A percentile compares a stretch with the other conserved stretches of the same genome.
phyloP scores from a whole-genome alignment of 2,888 invertebrate genomes.

The Drosophila bunnanda region DNA sequence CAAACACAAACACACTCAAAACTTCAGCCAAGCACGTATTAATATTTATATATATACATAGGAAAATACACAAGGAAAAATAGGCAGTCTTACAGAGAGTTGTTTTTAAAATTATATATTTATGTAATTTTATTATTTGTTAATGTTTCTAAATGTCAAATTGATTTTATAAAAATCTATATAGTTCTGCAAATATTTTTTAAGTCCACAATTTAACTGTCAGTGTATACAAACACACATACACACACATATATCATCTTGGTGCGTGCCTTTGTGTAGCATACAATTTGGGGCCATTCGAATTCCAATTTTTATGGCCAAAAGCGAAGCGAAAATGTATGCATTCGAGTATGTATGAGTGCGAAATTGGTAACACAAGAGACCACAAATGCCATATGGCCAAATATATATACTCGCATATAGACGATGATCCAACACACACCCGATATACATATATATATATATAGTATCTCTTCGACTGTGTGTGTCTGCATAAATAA shows the following conservation, averaged over 20 bases:
- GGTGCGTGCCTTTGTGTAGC: slow-evolving; percentile 50
- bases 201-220: neutral
- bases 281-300: slow-evolving; percentile 47
- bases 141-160: neutral
- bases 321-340: slow-evolving; percentile 60
- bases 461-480: slow-evolving; percentile 3
- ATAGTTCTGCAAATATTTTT: too few species aligned
- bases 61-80: neutral
- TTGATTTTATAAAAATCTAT: neutral
- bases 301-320: slow-evolving; percentile 60
- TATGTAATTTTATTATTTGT: too few species aligned
- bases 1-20: slow-evolving; percentile 6
- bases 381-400: slow-evolving; percentile 52
- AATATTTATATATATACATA: neutral
- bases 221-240: neutral
- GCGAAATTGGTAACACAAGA: slow-evolving; percentile 60
- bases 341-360: slow-evolving; percentile 52
- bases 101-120: too few species aligned
- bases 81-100: accelerated
- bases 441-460: slow-evolving; percentile 8
- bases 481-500: slow-evolving; percentile 64
- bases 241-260: slow-evolving; percentile 25
- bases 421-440: slow-evolving; percentile 29
- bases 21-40: neutral
- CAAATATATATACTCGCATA: slow-evolving; percentile 1